phyloP scores from a whole-genome alignment of 1,140 invertebrate genomes.

The Platyscapa corneri region DNA sequence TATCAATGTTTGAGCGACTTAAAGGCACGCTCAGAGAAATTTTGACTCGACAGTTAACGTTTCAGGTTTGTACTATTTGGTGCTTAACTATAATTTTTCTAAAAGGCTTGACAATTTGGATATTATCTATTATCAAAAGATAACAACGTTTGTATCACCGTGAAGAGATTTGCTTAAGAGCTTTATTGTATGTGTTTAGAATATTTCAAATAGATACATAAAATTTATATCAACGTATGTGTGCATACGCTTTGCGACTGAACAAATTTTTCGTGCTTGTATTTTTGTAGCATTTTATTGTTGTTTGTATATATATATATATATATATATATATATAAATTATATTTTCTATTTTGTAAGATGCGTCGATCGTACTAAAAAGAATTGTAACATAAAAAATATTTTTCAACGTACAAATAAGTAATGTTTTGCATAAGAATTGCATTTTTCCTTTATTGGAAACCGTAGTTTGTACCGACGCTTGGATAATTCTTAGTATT shows the following conservation, averaged over 20 bases:
- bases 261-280: slow-evolving; percentile 36
- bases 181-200: slow-evolving; percentile 43
- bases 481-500: not conserved
- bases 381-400: slow-evolving; percentile 20
- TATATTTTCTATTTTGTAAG: slow-evolving; percentile 41
- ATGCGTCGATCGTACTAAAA: slow-evolving; percentile 1
- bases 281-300: slow-evolving; percentile 50
- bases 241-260: slow-evolving; percentile 29
- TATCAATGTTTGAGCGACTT: slow-evolving; percentile 70
- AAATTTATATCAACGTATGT: slow-evolving; percentile 47
- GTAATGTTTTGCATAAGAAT: not conserved
- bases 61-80: slow-evolving; percentile 63
- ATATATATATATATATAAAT: too few relatives aligned
- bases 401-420: slow-evolving; percentile 30
- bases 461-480: not conserved
- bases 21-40: slow-evolving; percentile 72
- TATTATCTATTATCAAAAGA: slow-evolving; percentile 53
- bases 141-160: slow-evolving; percentile 31
- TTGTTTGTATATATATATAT: slow-evolving; percentile 50
- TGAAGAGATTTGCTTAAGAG: slow-evolving; percentile 35
- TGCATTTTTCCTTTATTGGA: slow-evolving; percentile 18
- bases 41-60: slow-evolving; percentile 64
- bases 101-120: slow-evolving; percentile 55
- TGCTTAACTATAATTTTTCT: slow-evolving; percentile 56
- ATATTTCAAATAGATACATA: slow-evolving; percentile 33